These are phyloP conservation scores for Kryptolebias ocellatus DNA, from an alignment of 2,797 vertebrate genomes.

Conservation along the genomic window DNA sequence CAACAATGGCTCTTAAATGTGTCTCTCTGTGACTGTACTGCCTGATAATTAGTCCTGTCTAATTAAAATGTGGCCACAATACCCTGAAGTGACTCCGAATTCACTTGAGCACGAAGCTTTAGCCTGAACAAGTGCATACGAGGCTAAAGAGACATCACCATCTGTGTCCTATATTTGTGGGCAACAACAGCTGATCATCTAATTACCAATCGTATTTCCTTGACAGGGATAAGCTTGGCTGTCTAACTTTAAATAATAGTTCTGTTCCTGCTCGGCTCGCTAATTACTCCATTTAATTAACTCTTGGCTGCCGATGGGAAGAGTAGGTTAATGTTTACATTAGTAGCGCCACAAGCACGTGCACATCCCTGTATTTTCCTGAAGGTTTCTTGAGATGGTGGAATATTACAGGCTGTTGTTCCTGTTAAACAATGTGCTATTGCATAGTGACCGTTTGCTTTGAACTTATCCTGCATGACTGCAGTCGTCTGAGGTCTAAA, in stretches of 20 bases:
- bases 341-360: conserved; percentile 26
- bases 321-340: conserved; percentile 61
- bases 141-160: conserved; percentile 28
- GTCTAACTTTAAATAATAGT: conserved; percentile 23
- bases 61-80: conserved; percentile 54
- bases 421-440: conserved; percentile 32
- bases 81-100: conserved; percentile 6
- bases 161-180: conserved; percentile 39
- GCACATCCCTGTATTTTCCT: conserved; percentile 40
- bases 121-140: conserved; percentile 25
- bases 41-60: conserved; percentile 54
- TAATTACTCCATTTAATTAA: conserved; percentile 46
- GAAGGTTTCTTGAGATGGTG: conserved; percentile 21
- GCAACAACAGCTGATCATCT: conserved; percentile 31
- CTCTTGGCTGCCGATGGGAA: conserved; percentile 48
- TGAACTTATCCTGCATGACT: conserved; percentile 33
- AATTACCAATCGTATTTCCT: conserved; percentile 29
- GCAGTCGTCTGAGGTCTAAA: conserved; percentile 27
- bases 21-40: conserved; percentile 22
- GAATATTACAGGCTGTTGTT: conserved; percentile 24
- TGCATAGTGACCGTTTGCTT: conserved; percentile 21
- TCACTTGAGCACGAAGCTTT: conserved; percentile 32
- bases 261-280: conserved; percentile 28
- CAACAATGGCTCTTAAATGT: conserved; percentile 10
- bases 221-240: conserved; percentile 38